Base-by-base conservation (phyloP, 2,888 invertebrate species). In the Mythimna ferrago region DNA sequence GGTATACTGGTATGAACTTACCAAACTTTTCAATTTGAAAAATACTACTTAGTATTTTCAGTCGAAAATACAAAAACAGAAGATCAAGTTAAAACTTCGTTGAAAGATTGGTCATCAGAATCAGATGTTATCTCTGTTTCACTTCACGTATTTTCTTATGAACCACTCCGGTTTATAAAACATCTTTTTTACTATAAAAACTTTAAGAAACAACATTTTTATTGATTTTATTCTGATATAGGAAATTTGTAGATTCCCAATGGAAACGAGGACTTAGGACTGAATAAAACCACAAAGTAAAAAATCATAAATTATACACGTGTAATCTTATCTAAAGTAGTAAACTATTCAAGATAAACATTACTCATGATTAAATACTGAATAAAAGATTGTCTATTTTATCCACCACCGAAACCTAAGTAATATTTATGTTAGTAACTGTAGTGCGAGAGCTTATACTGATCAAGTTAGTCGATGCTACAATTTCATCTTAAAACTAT, bases 401-500 rank as follows among this genome's bases (percentile, higher is more conserved):
- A 92, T 94, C 95, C 95, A 92, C 92, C 95, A 95, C 94, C 94
- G 85, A 91, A 91, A 90, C 90, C 89, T 91, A 93, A 92, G 90
- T 93, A 92, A 91, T 90, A 93, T 93, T 92, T 91, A 93, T 86
- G 86, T 92, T 91, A 92, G 89, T 91, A 90, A 88, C 89, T 85
- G 86, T 85, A 88, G 89, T 91, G 90, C 87, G 89, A 87, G 83
- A 86, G 81, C 81, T 78, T 82, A 84, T 81, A 83, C 84, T 86
- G 76, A 85, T 80, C 68, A 69, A 83, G 83, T 88, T 83, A 85
- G 76, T 86, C 76, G 71, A 84, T 78, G 66, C 83, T 86, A 86
- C 77, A 71, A 81, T 81, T 83, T 83, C 79, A 85, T 83, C 83
- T 89, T 90, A 88, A 76, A 81, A 88, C 87, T 91, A 91, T 81